Evolutionary conservation across 2,113 vertebrate species (phyloP).

Genomic region (Paramisgurnus dabryanus): DNA sequence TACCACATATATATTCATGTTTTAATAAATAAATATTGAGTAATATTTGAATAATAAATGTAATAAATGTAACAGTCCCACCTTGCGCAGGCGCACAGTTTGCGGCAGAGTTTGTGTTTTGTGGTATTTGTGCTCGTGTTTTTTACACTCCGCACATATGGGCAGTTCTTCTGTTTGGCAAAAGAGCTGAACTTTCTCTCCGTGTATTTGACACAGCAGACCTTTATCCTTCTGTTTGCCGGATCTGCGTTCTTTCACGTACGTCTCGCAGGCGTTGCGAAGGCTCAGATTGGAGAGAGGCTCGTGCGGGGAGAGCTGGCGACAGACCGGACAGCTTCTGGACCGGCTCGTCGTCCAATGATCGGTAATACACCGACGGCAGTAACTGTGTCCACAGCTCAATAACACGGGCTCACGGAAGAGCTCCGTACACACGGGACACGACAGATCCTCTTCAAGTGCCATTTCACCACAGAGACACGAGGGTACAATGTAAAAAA

Average conservation of each 20-base stretch:
- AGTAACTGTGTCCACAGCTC: slow-evolving; percentile 27
- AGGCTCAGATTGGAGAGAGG: slow-evolving; percentile 6
- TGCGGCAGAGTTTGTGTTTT: not conserved
- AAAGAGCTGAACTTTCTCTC: slow-evolving; percentile 18
- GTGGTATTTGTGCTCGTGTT: not conserved
- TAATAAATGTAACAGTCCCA: not conserved
- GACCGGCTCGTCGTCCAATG: not conserved
- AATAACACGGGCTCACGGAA: slow-evolving; percentile 25
- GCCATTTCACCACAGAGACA: slow-evolving; percentile 10
- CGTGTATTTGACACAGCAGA: not conserved
- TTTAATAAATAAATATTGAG: not conserved
- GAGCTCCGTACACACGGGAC: slow-evolving; percentile 35
- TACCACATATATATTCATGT: no score
- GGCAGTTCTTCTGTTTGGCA: slow-evolving; percentile 4
- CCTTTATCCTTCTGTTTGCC: not conserved
- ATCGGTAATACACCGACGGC: not conserved
- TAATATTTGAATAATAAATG: not conserved
- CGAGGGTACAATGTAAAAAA: no score
- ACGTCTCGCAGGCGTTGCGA: slow-evolving; percentile 8
- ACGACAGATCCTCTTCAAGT: slow-evolving; percentile 34
- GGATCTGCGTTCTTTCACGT: not conserved
- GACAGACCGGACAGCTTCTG: slow-evolving; percentile 35
- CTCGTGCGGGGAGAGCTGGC: not conserved
- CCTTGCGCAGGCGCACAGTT: slow-evolving; percentile 14
- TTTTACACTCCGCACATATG: slow-evolving; percentile 22